Percentiles rank a stretch among this genome's conserved stretches.
Conservation (phyloP, 2,888 invertebrate genomes). For the Sphecodes monilicornis region DNA sequence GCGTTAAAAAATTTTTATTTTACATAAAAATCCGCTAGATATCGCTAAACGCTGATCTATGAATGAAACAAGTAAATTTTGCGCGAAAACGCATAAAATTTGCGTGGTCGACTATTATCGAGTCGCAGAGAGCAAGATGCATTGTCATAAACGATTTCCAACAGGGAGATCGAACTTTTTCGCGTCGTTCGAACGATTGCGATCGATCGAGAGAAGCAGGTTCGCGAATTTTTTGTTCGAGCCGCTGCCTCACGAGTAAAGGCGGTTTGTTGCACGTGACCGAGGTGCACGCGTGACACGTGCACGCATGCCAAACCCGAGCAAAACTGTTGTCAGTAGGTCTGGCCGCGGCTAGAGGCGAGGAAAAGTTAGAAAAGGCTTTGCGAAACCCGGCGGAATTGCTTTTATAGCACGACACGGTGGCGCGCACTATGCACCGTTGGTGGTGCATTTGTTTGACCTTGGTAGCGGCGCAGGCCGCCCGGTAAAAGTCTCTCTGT, state of each 20-base stretch:
- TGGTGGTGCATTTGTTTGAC: slow-evolving; percentile 64
- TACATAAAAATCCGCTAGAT: too few species aligned
- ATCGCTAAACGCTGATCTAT: neutral
- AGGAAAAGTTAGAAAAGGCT: slow-evolving; percentile 67
- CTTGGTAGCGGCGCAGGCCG: slow-evolving; percentile 64
- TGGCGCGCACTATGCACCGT: neutral
- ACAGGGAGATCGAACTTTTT: neutral
- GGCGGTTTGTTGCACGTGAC: slow-evolving; percentile 68
- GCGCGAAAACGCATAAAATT: too few species aligned
- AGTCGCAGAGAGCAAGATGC: neutral
- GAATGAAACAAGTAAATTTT: neutral
- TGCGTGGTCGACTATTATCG: too few species aligned
- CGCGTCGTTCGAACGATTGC: slow-evolving; percentile 10
- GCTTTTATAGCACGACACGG: slow-evolving; percentile 47
- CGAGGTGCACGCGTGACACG: slow-evolving; percentile 68
- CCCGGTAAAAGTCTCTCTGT: slow-evolving; percentile 53
- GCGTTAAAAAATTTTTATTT: too few species aligned
- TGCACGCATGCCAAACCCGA: slow-evolving; percentile 71
- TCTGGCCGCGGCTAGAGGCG: slow-evolving; percentile 53
- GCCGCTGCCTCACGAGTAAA: slow-evolving; percentile 60
- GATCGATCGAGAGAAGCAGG: slow-evolving; percentile 34
- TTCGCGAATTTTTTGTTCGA: slow-evolving; percentile 47
- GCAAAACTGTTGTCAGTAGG: slow-evolving; percentile 59
- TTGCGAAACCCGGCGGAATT: slow-evolving; percentile 68
- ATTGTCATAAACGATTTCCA: neutral